Evolutionary conservation across 2,797 vertebrate genomes (phyloP).

Genomic region (Xerus rutilus): DNA sequence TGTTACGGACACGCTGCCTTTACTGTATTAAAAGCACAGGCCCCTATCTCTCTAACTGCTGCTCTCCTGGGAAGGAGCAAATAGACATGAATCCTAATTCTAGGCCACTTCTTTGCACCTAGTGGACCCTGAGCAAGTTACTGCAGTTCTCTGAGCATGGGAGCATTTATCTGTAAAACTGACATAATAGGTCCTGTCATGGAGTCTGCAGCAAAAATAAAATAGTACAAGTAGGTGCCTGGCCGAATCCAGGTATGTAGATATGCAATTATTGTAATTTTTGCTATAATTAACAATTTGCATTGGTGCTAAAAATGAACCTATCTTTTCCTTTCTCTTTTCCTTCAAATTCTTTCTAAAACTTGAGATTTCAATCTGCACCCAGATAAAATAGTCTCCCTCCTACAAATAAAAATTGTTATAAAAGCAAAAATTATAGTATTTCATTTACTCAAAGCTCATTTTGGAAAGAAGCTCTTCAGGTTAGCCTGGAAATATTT

Average conservation of each 20-base stretch:
- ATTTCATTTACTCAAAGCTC: conserved; percentile 55
- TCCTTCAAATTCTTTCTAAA: conserved; percentile 32
- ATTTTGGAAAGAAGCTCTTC: conserved; percentile 38
- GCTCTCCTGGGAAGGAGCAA: conserved; percentile 21
- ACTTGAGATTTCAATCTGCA: not conserved
- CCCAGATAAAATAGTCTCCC: conserved; percentile 30
- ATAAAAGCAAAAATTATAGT: not conserved
- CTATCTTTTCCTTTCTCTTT: not conserved
- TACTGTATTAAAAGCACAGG: not conserved
- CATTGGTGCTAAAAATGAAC: not conserved
- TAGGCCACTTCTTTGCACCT: conserved; percentile 2
- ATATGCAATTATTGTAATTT: not conserved
- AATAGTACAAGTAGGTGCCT: not conserved
- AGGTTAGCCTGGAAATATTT: conserved; percentile 29
- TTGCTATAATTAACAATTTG: conserved; percentile 37
- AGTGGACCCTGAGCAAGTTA: not conserved
- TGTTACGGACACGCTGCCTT: not conserved
- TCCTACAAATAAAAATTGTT: conserved; percentile 55
- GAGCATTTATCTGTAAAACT: not conserved
- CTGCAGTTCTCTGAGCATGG: not conserved
- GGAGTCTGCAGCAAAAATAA: not conserved
- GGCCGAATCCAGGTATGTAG: not conserved
- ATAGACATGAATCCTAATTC: conserved; percentile 44
- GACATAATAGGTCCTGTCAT: not conserved
- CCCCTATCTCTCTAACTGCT: conserved; percentile 27